Conservation (phyloP, 2,888 invertebrate species). For the Andrena trimmerana region DNA sequence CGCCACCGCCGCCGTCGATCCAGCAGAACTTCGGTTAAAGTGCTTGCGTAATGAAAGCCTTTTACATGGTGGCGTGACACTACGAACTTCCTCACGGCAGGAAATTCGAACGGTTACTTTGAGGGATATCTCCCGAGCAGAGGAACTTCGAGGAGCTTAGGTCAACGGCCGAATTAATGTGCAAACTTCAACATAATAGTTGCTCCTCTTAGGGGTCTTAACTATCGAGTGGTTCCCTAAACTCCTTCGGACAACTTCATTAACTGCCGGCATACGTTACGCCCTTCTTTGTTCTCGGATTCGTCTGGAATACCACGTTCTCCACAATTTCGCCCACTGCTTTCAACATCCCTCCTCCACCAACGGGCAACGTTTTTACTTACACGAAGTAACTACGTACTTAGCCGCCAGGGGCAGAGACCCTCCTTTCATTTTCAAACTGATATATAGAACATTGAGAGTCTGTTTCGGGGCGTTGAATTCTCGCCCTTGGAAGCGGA, state of each 20-base stretch:
- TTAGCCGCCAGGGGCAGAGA: background rate
- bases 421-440: background rate
- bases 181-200: conserved; percentile 77
- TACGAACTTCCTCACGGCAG: conserved; percentile 52
- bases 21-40: conserved; percentile 51
- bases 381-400: conserved; percentile 1
- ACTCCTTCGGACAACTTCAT: conserved; percentile 69
- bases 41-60: conserved; percentile 71
- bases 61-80: conserved; percentile 68
- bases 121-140: conserved; percentile 70
- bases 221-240: conserved; percentile 72
- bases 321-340: conserved; percentile 20
- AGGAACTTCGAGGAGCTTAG: conserved; percentile 65
- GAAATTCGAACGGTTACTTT: conserved; percentile 74
- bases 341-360: background rate
- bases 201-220: conserved; percentile 73
- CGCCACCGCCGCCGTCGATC: conserved; percentile 21
- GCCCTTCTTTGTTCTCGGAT: conserved; percentile 56
- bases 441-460: too few relatives aligned
- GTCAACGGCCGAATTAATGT: conserved; percentile 75
- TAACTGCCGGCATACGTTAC: conserved; percentile 63
- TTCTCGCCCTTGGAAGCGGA: too few relatives aligned
- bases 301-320: conserved; percentile 15
- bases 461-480: too few relatives aligned
- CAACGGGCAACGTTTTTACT: background rate